These are phyloP conservation scores for Salminus brasiliensis DNA, from an alignment of 2,113 vertebrate genomes.

Conservation along the genomic window DNA sequence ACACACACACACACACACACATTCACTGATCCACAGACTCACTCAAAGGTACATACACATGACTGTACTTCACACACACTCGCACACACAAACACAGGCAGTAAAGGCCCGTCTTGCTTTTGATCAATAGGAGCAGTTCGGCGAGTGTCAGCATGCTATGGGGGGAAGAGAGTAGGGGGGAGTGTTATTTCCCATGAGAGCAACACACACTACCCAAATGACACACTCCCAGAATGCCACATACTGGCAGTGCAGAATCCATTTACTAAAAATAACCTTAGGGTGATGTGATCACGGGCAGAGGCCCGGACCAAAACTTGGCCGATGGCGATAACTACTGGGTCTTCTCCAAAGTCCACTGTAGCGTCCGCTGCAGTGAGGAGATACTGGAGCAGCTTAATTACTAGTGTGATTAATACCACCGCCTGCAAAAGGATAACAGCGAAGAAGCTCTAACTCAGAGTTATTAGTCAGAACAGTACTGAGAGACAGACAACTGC, in stretches of 20 bases:
- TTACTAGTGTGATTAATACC: neutral
- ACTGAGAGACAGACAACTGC: neutral
- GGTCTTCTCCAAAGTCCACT: neutral
- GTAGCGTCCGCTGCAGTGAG: neutral
- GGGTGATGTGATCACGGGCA: conserved; percentile 66
- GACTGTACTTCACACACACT: neutral
- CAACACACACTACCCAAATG: conserved; percentile 45
- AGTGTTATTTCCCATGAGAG: conserved; percentile 69
- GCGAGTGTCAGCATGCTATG: conserved; percentile 62
- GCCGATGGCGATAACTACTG: neutral
- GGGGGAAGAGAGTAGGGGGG: conserved; percentile 27
- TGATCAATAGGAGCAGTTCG: conserved; percentile 69
- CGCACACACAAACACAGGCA: conserved; percentile 49
- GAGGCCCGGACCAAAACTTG: conserved; percentile 37
- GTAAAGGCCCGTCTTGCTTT: conserved; percentile 61
- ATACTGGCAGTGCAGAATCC: conserved; percentile 54
- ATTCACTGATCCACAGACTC: too few relatives aligned
- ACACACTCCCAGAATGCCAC: conserved; percentile 13
- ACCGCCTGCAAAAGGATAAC: neutral
- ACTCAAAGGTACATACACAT: neutral
- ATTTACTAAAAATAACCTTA: conserved; percentile 73
- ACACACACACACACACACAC: neutral
- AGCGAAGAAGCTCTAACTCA: neutral
- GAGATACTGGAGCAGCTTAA: neutral
- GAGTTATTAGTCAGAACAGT: neutral